Conservation (phyloP, 2,888 invertebrate genomes). For the Lucinisca nassula region DNA sequence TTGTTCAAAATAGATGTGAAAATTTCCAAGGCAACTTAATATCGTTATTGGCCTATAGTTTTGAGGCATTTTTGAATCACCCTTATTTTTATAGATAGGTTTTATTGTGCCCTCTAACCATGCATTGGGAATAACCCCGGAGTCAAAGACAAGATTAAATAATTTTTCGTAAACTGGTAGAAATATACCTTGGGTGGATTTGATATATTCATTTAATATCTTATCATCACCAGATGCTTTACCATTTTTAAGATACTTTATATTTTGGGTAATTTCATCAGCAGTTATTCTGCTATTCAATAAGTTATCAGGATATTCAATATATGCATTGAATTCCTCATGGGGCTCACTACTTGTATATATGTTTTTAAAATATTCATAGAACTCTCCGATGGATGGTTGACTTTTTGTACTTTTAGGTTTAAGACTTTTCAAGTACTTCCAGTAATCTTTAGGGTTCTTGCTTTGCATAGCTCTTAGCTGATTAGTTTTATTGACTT, state of each 20-base stretch:
- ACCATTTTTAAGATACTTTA: slow-evolving; percentile 25
- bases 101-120: slow-evolving; percentile 38
- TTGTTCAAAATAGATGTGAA: slow-evolving; percentile 50
- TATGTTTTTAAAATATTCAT: slow-evolving; percentile 4
- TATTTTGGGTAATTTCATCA: too few species aligned
- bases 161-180: background rate
- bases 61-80: background rate
- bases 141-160: slow-evolving; percentile 43
- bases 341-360: background rate
- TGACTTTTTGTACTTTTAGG: background rate
- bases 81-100: slow-evolving; percentile 47
- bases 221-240: slow-evolving; percentile 20
- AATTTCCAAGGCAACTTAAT: slow-evolving; percentile 50
- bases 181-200: background rate
- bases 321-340: background rate
- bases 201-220: slow-evolving; percentile 34
- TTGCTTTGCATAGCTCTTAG: background rate
- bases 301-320: background rate
- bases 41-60: slow-evolving; percentile 58
- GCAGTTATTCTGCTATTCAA: too few species aligned
- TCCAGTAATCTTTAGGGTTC: slow-evolving; percentile 18
- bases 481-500: background rate
- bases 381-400: background rate
- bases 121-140: slow-evolving; percentile 28
- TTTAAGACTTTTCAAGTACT: background rate